Percentiles rank a stretch among this genome's conserved stretches.
Conservation (phyloP, 2,113 vertebrate genomes). For the Seriola aureovittata region DNA sequence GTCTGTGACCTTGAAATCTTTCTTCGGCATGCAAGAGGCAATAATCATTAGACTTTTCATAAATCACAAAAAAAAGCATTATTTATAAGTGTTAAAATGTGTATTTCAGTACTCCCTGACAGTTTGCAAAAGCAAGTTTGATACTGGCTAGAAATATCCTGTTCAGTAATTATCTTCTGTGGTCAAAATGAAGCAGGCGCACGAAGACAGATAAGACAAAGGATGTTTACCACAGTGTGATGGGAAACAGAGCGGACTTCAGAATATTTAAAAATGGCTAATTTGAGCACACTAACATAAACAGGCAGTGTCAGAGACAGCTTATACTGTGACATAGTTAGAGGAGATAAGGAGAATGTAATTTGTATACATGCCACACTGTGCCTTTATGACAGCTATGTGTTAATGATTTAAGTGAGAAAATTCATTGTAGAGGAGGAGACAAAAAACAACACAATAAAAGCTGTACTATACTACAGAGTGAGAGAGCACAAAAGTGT, state of each 20-base stretch:
- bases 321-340: constrained; percentile 14
- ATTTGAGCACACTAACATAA: constrained; percentile 63
- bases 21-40: constrained; percentile 8
- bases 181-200: constrained; percentile 69
- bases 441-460: not conserved
- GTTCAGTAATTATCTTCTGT: constrained; percentile 64
- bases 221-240: constrained; percentile 85
- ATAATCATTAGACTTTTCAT: constrained; percentile 3
- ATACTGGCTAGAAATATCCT: constrained; percentile 49
- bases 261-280: constrained; percentile 63
- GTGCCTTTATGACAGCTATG: not conserved
- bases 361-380: not conserved
- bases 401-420: not conserved
- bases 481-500: not conserved
- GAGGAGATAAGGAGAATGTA: not conserved
- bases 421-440: not conserved
- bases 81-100: not conserved
- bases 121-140: not conserved
- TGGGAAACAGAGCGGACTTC: constrained; percentile 74
- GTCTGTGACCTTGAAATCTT: constrained; percentile 61
- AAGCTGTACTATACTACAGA: not conserved
- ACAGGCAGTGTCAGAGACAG: constrained; percentile 38
- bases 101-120: not conserved
- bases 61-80: constrained; percentile 8
- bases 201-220: constrained; percentile 79